These are phyloP conservation scores for Beaufortia kweichowensis DNA, from an alignment of 2,113 vertebrate species.

Conservation along the genomic window DNA sequence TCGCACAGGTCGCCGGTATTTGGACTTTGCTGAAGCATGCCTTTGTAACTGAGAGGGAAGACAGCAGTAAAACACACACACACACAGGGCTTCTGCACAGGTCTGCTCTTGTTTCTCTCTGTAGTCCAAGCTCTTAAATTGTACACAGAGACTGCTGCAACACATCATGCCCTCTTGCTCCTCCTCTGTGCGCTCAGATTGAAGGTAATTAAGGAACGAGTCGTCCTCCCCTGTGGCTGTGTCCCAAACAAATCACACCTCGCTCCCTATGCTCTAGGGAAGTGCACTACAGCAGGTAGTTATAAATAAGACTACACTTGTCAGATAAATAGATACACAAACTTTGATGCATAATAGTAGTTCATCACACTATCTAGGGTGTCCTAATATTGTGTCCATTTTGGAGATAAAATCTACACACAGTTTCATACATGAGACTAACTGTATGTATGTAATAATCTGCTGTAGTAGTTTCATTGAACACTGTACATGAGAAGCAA, in stretches of 20 bases:
- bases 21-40: conserved; percentile 59
- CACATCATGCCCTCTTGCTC: not conserved
- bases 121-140: conserved; percentile 41
- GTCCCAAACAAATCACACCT: not conserved
- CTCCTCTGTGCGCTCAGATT: not conserved
- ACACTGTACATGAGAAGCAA: no score
- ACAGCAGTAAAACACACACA: conserved; percentile 40
- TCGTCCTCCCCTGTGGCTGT: not conserved
- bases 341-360: no score
- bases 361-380: no score
- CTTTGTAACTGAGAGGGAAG: conserved; percentile 43
- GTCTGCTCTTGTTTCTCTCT: conserved; percentile 47
- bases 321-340: not conserved
- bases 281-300: not conserved
- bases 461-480: conserved; percentile 2
- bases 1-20: conserved; percentile 51
- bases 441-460: not conserved
- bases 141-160: conserved; percentile 24
- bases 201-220: conserved; percentile 18
- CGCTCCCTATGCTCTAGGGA: conserved; percentile 1
- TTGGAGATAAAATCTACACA: no score
- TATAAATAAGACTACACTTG: not conserved
- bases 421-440: no score
- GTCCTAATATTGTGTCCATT: no score
- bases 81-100: conserved; percentile 1